A percentile compares a stretch with the other conserved stretches of the same genome.
These are phyloP conservation scores for Polietes domitor DNA, from an alignment of 2,888 invertebrate genomes.

Conservation along the genomic window DNA sequence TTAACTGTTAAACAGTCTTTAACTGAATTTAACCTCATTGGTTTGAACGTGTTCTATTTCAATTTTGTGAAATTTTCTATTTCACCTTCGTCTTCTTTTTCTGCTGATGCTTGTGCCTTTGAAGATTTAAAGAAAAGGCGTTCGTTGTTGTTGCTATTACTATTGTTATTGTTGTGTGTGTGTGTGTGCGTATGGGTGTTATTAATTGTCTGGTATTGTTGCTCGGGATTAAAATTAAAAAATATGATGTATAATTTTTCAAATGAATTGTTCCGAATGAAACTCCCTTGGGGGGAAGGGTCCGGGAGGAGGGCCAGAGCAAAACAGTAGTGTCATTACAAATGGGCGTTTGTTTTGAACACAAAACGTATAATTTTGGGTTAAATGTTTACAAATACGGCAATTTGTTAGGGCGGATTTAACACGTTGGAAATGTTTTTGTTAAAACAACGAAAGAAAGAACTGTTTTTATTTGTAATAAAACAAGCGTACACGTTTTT, in stretches of 20 bases:
- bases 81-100: neutral
- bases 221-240: conserved; percentile 42
- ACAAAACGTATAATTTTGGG: conserved; percentile 28
- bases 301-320: neutral
- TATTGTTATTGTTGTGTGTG: neutral
- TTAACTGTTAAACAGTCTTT: neutral
- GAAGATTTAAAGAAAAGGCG: neutral
- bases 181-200: conserved; percentile 26
- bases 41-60: conserved; percentile 50
- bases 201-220: conserved; percentile 51
- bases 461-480: no score
- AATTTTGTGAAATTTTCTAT: conserved; percentile 47
- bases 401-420: conserved; percentile 51
- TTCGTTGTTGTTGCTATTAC: neutral
- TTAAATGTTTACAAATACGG: conserved; percentile 50
- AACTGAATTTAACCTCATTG: conserved; percentile 2
- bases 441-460: no score
- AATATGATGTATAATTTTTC: conserved; percentile 62
- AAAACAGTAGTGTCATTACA: conserved; percentile 59
- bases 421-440: conserved; percentile 12
- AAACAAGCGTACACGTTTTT: no score
- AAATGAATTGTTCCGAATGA: neutral
- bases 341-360: conserved; percentile 53
- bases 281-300: neutral
- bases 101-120: neutral